These are phyloP conservation scores for Benthochromis sp. DNA, from an alignment of 2,113 vertebrate species.

Conservation along the genomic window DNA sequence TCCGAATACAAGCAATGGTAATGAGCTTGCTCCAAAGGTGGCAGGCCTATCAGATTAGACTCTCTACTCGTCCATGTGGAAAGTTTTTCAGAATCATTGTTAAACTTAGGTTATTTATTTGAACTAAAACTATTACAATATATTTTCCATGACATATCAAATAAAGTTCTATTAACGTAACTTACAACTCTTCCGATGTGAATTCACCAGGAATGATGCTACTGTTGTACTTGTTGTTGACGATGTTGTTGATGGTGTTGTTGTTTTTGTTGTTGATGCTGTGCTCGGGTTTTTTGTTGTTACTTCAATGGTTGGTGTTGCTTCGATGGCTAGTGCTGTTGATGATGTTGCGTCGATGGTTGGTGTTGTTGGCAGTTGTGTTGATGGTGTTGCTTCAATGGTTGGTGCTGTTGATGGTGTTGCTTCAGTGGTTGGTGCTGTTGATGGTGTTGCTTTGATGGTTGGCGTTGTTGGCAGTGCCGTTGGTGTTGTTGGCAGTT, in stretches of 20 bases:
- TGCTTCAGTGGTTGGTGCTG: accelerated
- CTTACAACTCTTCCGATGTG: background rate
- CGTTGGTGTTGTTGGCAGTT: accelerated
- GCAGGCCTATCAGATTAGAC: background rate
- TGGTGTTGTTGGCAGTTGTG: background rate
- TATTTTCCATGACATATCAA: background rate
- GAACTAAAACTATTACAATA: background rate
- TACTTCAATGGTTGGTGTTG: background rate
- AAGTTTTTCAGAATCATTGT: background rate
- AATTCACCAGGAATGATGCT: background rate
- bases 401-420: too few relatives aligned
- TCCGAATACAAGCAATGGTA: background rate
- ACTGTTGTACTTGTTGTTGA: background rate
- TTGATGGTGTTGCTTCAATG: background rate
- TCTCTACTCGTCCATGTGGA: background rate
- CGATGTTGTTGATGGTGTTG: background rate
- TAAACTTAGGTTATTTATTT: background rate
- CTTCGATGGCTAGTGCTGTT: accelerated
- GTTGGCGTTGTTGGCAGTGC: accelerated
- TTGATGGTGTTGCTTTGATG: accelerated
- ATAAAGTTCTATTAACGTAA: background rate
- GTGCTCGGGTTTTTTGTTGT: background rate
- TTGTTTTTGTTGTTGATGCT: background rate
- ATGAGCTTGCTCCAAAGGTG: background rate
- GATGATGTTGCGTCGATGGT: accelerated